Evolutionary conservation across 2,797 vertebrate genomes (phyloP).

Genomic region (Capromys pilorides): DNA sequence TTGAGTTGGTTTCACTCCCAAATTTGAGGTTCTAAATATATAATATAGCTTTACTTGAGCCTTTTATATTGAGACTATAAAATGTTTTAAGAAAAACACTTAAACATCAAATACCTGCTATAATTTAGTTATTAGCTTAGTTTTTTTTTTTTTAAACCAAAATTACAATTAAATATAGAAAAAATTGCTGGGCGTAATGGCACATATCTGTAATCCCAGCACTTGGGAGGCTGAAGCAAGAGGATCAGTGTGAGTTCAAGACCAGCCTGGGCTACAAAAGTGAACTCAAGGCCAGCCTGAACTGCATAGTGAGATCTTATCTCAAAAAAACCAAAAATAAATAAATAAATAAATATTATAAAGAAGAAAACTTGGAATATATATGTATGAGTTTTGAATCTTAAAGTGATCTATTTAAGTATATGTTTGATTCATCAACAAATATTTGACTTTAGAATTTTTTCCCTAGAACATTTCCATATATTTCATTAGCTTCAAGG

Average conservation of each 20-base stretch:
- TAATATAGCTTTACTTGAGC: background rate
- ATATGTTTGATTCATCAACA: background rate
- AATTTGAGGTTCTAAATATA: slow-evolving; percentile 5
- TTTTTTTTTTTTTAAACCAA: slow-evolving; percentile 1
- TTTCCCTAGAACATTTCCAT: background rate
- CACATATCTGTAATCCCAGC: no score
- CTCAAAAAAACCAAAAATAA: no score
- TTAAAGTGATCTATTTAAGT: background rate
- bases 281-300: no score
- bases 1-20: slow-evolving; percentile 19
- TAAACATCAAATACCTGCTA: slow-evolving; percentile 14
- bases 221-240: no score
- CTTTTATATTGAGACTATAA: slow-evolving; percentile 40
- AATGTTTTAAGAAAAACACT: background rate
- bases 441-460: slow-evolving; percentile 17
- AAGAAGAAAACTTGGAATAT: no score
- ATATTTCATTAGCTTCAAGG: slow-evolving; percentile 44
- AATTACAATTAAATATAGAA: slow-evolving; percentile 36
- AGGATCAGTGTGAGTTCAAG: no score
- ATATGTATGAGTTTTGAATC: background rate
- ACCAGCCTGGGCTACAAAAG: no score
- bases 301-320: no score
- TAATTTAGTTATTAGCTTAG: slow-evolving; percentile 41
- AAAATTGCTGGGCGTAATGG: no score
- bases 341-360: no score